Conservation (phyloP, 2,888 invertebrate genomes). For the Platypus cylindrus region DNA sequence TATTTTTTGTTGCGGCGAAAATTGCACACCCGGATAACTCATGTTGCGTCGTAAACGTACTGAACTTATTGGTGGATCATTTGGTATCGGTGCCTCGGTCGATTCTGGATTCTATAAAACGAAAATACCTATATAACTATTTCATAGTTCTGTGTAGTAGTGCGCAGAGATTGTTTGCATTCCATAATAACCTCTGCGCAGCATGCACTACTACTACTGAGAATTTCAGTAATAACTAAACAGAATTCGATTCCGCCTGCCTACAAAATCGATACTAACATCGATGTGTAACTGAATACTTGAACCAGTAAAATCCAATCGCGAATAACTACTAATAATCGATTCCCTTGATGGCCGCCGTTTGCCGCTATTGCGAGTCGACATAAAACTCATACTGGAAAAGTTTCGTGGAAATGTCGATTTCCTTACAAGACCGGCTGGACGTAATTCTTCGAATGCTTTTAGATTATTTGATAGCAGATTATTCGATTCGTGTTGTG, state of each 20-base stretch:
- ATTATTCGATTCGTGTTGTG: conserved; percentile 36
- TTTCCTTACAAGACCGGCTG: conserved; percentile 27
- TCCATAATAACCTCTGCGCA: no score
- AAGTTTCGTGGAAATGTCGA: conserved; percentile 33
- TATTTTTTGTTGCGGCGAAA: conserved; percentile 26
- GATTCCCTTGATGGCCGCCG: conserved; percentile 38
- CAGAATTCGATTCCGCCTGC: no score
- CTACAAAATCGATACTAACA: conserved; percentile 32
- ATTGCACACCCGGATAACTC: conserved; percentile 33
- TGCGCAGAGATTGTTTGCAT: no score
- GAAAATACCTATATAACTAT: no score
- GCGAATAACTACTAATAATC: conserved; percentile 57
- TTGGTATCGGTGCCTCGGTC: conserved; percentile 5
- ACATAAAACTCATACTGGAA: conserved; percentile 32
- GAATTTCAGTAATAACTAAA: no score
- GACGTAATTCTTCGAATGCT: conserved; percentile 30
- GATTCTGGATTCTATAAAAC: no score
- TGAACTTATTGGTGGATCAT: conserved; percentile 8
- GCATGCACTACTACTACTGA: no score
- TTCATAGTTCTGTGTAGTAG: no score
- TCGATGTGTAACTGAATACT: conserved; percentile 54
- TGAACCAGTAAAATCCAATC: conserved; percentile 64
- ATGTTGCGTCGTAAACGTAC: conserved; percentile 29
- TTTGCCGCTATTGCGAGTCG: conserved; percentile 15
- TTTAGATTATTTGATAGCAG: conserved; percentile 27